Percentiles rank a stretch among this genome's conserved stretches.
Conservation (phyloP, 2,888 invertebrate genomes). For the Sabatieria punctata region DNA sequence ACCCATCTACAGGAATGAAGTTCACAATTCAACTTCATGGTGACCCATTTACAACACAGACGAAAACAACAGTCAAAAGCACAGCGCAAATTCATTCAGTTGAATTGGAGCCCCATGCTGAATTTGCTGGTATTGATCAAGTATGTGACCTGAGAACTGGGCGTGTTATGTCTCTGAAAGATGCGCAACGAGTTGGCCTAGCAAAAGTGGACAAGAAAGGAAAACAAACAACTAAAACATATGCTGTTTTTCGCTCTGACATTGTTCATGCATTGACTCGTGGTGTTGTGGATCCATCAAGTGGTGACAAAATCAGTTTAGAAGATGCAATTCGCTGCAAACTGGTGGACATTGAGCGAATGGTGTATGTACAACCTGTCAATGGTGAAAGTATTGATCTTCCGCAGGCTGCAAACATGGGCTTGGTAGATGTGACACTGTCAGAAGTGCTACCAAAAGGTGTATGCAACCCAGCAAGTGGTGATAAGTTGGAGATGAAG, state of each 20-base stretch:
- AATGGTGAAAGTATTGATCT: neutral
- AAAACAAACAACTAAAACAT: conserved; percentile 4
- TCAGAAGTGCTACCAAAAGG: conserved; percentile 7
- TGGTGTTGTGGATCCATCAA: conserved; percentile 50
- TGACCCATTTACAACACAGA: conserved; percentile 6
- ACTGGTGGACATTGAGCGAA: conserved; percentile 45
- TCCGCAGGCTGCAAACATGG: conserved; percentile 7
- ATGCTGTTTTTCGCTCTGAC: conserved; percentile 8
- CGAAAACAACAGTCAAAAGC: conserved; percentile 8
- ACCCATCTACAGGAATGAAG: conserved; percentile 7
- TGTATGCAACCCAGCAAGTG: conserved; percentile 5
- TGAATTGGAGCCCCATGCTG: conserved; percentile 7
- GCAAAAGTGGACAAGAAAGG: conserved; percentile 12
- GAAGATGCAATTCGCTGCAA: conserved; percentile 63
- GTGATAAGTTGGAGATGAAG: conserved; percentile 5
- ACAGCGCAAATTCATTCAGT: conserved; percentile 5
- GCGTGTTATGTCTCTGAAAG: conserved; percentile 10
- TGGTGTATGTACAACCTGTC: conserved; percentile 4
- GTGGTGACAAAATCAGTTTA: conserved; percentile 54
- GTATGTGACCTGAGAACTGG: conserved; percentile 9
- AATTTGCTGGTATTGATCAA: conserved; percentile 7
- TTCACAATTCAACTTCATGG: conserved; percentile 8
- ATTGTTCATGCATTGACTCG: conserved; percentile 46
- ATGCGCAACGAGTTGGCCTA: conserved; percentile 15
- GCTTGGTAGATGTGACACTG: conserved; percentile 6